Base-by-base conservation (phyloP, 2,888 invertebrate genomes). In the Zhuqinia jingwanae region DNA sequence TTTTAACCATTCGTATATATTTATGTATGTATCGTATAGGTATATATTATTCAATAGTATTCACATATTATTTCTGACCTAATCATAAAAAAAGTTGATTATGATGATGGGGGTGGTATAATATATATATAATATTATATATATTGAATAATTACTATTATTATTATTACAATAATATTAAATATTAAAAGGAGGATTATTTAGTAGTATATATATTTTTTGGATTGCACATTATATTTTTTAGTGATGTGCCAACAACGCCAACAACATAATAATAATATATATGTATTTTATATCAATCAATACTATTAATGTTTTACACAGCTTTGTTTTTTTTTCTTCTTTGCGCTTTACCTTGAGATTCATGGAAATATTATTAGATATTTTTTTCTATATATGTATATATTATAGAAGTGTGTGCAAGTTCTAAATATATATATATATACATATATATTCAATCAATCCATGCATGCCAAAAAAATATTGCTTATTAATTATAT, bases 81-180 rank as follows among this genome's bases (percentile, higher is more conserved):
- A 77, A 68, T 53, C 65, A 50, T 63, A 82, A 53, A 82, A n/a
- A 82, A 82, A 45, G 63, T 63, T 84, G 83, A 63, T 84, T 22
- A 50, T 77, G 70, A 73, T 73, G 50, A 73, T 47, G 50, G 25
- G 22, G 45, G 73, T 53, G 70, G 22, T 70, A 25, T 73, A 73
- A 50, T 65, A 68, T 42, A 73, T n/a, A n/a, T n/a, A n/a, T n/a
- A n/a, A n/a, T n/a, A n/a, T n/a, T n/a, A n/a, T n/a, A n/a, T n/a
- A n/a, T n/a, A 73, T 73, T 47, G 68, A 73, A 20, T 45, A 68
- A 11, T 63, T 30, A 11, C 22, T 30, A 15, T 63, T 30, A 30
- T 15, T 63, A 63, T 20, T 65, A 65, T n/a, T 65, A n/a, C n/a
- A 50, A 50, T 50, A 50, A 50, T 30, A 30, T 6, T 50, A 27